A percentile compares a stretch with the other conserved stretches of the same genome.
Conservation (phyloP, 2,113 vertebrate species). For the Hippocampus guttulatus region DNA sequence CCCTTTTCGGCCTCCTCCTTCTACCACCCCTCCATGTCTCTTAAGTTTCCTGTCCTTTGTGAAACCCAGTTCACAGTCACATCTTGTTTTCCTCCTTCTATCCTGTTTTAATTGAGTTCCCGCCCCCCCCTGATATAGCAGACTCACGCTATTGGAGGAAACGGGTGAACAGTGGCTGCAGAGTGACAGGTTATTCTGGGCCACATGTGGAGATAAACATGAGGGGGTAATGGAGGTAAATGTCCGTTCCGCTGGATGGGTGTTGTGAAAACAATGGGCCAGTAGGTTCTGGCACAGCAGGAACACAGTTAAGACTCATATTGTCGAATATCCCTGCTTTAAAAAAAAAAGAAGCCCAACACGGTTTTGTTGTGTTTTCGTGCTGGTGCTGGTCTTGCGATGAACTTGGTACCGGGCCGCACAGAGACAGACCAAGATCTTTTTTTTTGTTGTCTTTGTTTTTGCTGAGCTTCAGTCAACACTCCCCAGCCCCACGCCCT, state of each 20-base stretch:
- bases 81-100: conserved; percentile 70
- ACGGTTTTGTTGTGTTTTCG: too few species aligned
- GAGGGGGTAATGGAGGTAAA: conserved; percentile 64
- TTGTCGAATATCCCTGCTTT: too few species aligned
- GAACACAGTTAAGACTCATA: not conserved
- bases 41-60: conserved; percentile 66
- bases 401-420: too few species aligned
- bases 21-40: conserved; percentile 54
- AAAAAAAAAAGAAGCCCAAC: too few species aligned
- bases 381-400: too few species aligned
- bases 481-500: too few species aligned
- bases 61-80: conserved; percentile 59
- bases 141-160: conserved; percentile 73
- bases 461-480: too few species aligned
- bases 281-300: conserved; percentile 12
- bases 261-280: conserved; percentile 52
- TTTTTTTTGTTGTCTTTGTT: too few species aligned
- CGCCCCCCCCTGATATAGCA: conserved; percentile 36
- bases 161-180: conserved; percentile 53
- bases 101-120: conserved; percentile 63
- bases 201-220: conserved; percentile 55
- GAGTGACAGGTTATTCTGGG: conserved; percentile 72
- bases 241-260: conserved; percentile 37
- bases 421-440: too few species aligned
- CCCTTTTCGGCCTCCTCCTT: not conserved